Evolutionary conservation across 1,140 invertebrate species (phyloP).

Genomic region (Bilobella aurantiaca): DNA sequence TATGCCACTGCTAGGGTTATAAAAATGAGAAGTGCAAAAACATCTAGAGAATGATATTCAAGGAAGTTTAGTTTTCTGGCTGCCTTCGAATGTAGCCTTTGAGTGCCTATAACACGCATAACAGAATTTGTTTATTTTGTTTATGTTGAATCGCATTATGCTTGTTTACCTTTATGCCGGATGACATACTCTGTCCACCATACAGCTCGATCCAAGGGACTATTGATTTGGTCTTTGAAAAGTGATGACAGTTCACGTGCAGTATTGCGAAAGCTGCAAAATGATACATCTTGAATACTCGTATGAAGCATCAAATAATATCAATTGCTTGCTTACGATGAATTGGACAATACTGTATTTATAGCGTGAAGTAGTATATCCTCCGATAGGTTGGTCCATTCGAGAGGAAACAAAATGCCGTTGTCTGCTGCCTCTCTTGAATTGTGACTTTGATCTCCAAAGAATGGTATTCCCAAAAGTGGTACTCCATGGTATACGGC

Average conservation of each 20-base stretch:
- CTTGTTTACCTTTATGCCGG: constrained; percentile 33
- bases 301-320: background rate
- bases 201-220: constrained; percentile 46
- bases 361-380: background rate
- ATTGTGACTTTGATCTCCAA: constrained; percentile 8
- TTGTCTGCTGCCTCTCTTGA: background rate
- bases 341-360: background rate
- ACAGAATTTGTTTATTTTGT: background rate
- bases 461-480: constrained; percentile 16
- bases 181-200: constrained; percentile 53
- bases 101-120: background rate
- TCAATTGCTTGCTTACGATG: background rate
- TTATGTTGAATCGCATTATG: background rate
- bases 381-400: background rate
- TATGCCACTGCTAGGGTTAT: background rate
- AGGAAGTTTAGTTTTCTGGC: constrained; percentile 9
- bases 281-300: background rate
- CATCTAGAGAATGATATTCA: constrained; percentile 14
- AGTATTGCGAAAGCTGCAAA: constrained; percentile 40
- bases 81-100: background rate
- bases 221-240: constrained; percentile 48
- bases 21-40: background rate
- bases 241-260: constrained; percentile 45
- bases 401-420: background rate
- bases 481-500: constrained; percentile 18